phyloP scores from a whole-genome alignment of 2,113 vertebrate genomes.

The Bothrops jararaca region DNA sequence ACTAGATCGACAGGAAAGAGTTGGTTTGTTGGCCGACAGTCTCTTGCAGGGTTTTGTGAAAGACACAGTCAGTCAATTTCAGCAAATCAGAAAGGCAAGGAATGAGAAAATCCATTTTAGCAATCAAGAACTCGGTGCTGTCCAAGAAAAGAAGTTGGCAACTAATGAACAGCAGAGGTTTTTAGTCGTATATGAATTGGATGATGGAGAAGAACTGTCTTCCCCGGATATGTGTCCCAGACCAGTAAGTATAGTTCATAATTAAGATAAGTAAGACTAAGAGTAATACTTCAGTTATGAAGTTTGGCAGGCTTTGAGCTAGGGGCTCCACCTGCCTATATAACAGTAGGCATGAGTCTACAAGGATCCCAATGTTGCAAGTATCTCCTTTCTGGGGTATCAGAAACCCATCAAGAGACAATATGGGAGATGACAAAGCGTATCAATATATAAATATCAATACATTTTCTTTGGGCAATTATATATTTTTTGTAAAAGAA shows the following conservation, averaged over 20 bases:
- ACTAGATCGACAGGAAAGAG: slow-evolving; percentile 64
- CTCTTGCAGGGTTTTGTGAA: slow-evolving; percentile 81
- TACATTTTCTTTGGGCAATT: neutral
- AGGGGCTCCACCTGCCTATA: neutral
- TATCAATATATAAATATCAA: neutral
- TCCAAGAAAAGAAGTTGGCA: slow-evolving; percentile 60
- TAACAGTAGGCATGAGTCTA: neutral
- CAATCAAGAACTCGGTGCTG: slow-evolving; percentile 66
- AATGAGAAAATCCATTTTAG: slow-evolving; percentile 84
- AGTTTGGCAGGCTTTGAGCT: neutral
- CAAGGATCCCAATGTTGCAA: neutral
- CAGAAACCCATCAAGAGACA: neutral
- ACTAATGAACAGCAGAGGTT: slow-evolving; percentile 67
- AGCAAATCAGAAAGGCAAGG: slow-evolving; percentile 81
- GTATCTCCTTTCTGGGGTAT: neutral
- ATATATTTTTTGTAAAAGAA: neutral
- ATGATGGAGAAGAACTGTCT: slow-evolving; percentile 86
- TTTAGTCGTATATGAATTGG: slow-evolving; percentile 66
- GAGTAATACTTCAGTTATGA: neutral
- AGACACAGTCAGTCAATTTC: slow-evolving; percentile 81
- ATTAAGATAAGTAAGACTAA: slow-evolving; percentile 2
- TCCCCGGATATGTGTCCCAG: slow-evolving; percentile 88
- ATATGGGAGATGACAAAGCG: neutral
- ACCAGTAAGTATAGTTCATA: slow-evolving; percentile 78
- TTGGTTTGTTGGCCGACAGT: slow-evolving; percentile 78